These are phyloP conservation scores for Eupelmus urozonus DNA, from an alignment of 2,888 invertebrate species.

Conservation along the genomic window DNA sequence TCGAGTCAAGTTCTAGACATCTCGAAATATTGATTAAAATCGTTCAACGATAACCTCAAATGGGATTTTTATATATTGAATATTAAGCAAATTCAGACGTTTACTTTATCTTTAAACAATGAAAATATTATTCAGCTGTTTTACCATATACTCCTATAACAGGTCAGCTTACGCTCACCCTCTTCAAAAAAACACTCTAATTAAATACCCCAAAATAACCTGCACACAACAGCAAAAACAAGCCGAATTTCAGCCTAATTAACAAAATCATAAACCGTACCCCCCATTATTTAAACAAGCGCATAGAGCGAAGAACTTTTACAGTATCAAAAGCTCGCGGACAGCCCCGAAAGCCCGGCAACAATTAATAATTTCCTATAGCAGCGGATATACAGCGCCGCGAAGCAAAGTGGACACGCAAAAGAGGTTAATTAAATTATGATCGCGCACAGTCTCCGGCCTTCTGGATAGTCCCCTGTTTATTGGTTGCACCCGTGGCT, in stretches of 20 bases:
- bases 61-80: no score
- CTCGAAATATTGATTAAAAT: no score
- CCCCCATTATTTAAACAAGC: constrained; percentile 2
- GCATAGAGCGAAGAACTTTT: constrained; percentile 2
- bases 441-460: neutral
- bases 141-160: no score
- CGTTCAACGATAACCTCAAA: no score
- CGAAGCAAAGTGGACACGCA: neutral
- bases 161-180: no score
- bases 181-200: no score
- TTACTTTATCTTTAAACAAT: no score
- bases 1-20: no score
- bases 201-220: neutral
- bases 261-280: neutral
- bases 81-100: no score
- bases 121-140: no score
- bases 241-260: neutral
- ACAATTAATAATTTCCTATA: constrained; percentile 32
- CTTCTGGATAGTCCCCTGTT: no score
- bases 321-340: neutral
- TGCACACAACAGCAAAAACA: neutral
- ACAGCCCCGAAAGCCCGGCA: constrained; percentile 2
- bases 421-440: constrained; percentile 52
- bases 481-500: no score
- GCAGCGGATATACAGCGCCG: neutral